Percentiles rank a stretch among this genome's conserved stretches.
These are phyloP conservation scores for Achroia grisella DNA, from an alignment of 1,140 invertebrate genomes.

Conservation along the genomic window DNA sequence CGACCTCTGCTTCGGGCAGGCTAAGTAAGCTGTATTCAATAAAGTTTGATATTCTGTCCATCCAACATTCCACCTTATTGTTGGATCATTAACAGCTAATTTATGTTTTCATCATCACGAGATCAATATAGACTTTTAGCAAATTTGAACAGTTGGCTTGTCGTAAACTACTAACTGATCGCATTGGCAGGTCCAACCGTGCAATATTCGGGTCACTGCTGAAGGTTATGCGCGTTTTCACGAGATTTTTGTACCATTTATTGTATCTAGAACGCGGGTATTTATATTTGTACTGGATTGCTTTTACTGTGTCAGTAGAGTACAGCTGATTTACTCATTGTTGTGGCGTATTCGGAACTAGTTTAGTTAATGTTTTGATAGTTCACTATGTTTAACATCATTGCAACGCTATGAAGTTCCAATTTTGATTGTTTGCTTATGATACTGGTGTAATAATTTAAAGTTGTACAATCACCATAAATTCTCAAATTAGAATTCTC, in stretches of 20 bases:
- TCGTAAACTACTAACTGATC: neutral
- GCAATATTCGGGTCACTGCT: too few relatives aligned
- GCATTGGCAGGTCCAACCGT: too few relatives aligned
- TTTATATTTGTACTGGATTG: slow-evolving; percentile 9
- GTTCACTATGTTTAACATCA: too few relatives aligned
- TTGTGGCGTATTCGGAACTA: slow-evolving; percentile 1
- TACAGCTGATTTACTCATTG: slow-evolving; percentile 27
- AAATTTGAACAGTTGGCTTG: slow-evolving; percentile 34
- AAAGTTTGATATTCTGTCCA: slow-evolving; percentile 2
- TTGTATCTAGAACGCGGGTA: slow-evolving; percentile 1
- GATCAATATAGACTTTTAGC: slow-evolving; percentile 19
- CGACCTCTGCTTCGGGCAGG: slow-evolving; percentile 37
- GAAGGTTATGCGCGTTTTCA: too few relatives aligned
- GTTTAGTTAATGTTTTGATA: too few relatives aligned
- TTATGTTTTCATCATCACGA: slow-evolving; percentile 3
- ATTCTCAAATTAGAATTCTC: too few relatives aligned
- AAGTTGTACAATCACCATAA: too few relatives aligned
- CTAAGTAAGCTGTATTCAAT: slow-evolving; percentile 22
- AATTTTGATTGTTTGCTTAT: too few relatives aligned
- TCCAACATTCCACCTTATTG: slow-evolving; percentile 19
- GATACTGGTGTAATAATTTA: too few relatives aligned
- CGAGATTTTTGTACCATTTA: too few relatives aligned
- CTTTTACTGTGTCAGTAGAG: slow-evolving; percentile 21
- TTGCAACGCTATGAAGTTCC: too few relatives aligned
- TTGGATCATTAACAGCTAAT: slow-evolving; percentile 10